These are phyloP conservation scores for Alectura lathami DNA, from an alignment of 2,113 vertebrate species.

Conservation along the genomic window DNA sequence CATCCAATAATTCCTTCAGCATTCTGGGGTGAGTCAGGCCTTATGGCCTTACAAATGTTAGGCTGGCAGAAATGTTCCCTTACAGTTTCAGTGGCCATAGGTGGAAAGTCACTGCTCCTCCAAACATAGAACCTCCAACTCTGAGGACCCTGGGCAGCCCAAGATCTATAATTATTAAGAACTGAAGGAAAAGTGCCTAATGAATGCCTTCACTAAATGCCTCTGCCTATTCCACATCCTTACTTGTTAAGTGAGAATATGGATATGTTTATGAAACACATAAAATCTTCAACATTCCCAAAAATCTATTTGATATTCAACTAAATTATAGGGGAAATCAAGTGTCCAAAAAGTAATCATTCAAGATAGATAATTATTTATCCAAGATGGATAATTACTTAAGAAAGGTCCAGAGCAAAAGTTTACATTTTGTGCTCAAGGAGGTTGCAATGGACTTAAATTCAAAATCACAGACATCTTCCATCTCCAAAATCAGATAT, in stretches of 20 bases:
- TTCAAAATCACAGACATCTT: neutral
- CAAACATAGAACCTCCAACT: neutral
- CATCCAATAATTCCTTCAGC: neutral
- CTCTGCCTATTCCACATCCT: neutral
- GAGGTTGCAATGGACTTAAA: neutral
- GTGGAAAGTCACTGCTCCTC: neutral
- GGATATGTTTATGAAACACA: accelerated
- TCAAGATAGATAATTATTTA: neutral
- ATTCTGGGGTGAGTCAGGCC: neutral
- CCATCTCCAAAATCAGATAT: neutral
- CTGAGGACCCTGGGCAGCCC: neutral
- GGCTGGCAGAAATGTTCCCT: neutral
- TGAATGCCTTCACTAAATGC: neutral
- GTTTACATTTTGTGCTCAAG: neutral
- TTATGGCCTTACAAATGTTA: neutral
- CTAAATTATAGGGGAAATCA: neutral
- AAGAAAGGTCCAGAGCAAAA: neutral
- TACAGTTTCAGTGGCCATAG: neutral
- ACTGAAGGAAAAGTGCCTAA: neutral
- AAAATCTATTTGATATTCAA: neutral
- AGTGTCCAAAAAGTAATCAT: neutral
- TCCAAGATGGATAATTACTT: neutral
- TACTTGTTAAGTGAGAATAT: neutral
- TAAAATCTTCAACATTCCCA: neutral
- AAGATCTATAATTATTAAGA: neutral